Evolutionary conservation across 2,113 vertebrate genomes (phyloP).

Genomic region (Ovibos moschatus): DNA sequence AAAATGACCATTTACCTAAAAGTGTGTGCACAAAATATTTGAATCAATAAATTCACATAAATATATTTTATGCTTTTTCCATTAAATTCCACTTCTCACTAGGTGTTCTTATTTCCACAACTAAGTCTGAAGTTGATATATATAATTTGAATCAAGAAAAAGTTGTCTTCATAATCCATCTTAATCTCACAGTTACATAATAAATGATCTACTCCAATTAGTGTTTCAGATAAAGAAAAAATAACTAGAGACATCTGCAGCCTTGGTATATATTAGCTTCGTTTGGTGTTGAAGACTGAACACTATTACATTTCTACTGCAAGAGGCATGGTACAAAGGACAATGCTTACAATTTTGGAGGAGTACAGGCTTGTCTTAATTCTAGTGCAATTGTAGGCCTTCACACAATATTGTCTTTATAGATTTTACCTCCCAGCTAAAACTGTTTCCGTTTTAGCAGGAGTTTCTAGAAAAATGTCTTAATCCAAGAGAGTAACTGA

Average conservation of each 20-base stretch:
- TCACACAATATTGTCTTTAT: neutral
- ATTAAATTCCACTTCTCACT: constrained; percentile 26
- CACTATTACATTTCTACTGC: neutral
- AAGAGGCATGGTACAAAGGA: neutral
- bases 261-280: neutral
- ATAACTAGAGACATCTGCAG: neutral
- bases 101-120: constrained; percentile 19
- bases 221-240: neutral
- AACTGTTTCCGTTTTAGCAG: neutral
- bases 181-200: neutral
- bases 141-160: constrained; percentile 27
- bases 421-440: neutral
- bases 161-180: neutral
- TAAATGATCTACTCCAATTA: neutral
- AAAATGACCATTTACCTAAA: constrained; percentile 25
- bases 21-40: constrained; percentile 2
- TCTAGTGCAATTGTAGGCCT: neutral
- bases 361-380: neutral
- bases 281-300: neutral
- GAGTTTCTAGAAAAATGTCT: neutral
- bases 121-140: constrained; percentile 11
- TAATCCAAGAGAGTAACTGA: neutral
- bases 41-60: constrained; percentile 6
- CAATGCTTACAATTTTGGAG: neutral
- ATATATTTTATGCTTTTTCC: constrained; percentile 10